Conservation (phyloP, 1,140 invertebrate genomes). For the Rhopalosiphum padi region DNA sequence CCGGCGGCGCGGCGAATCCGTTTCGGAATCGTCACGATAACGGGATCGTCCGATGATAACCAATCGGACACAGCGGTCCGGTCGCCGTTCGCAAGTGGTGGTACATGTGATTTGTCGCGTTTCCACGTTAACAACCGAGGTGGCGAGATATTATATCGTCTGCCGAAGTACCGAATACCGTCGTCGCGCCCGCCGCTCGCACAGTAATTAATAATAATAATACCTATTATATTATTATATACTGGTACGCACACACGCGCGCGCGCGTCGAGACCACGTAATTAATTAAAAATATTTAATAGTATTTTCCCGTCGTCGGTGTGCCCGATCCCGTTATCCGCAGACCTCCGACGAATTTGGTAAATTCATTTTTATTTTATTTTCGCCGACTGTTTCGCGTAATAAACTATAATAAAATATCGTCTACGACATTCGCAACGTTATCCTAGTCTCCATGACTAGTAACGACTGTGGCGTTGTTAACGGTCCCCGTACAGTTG, state of each 20-base stretch:
- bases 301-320: neutral
- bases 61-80: neutral
- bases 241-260: neutral
- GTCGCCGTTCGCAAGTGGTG: neutral
- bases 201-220: neutral
- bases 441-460: neutral
- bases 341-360: neutral
- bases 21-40: slow-evolving; percentile 8
- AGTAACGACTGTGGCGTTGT: neutral
- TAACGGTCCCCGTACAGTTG: neutral
- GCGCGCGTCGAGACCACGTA: neutral
- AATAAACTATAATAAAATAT: neutral
- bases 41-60: slow-evolving; percentile 19
- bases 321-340: neutral
- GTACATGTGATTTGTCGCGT: slow-evolving; percentile 22
- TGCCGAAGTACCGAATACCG: neutral
- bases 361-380: neutral
- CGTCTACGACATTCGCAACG: neutral
- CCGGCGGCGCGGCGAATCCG: neutral
- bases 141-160: neutral
- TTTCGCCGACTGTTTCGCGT: neutral
- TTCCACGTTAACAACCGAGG: slow-evolving; percentile 35
- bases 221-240: neutral
- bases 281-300: neutral
- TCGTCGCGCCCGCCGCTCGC: neutral